Evolutionary conservation across 2,797 vertebrate species (phyloP).

Genomic region (Xerus rutilus): DNA sequence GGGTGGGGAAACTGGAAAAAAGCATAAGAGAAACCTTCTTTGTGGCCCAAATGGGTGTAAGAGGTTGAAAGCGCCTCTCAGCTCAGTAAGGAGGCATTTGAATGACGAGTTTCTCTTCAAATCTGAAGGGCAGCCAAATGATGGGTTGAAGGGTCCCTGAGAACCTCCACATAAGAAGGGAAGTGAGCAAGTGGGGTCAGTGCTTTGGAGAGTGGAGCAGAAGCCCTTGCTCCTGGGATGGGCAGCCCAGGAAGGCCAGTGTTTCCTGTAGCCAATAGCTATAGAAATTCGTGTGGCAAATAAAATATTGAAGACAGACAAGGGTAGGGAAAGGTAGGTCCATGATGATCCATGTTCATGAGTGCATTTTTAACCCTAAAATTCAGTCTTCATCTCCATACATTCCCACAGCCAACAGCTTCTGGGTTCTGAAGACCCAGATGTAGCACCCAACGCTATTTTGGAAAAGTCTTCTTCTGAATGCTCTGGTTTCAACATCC

Average conservation of each 20-base stretch:
- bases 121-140: conserved; percentile 19
- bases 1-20: neutral
- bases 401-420: neutral
- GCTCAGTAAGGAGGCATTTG: neutral
- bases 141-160: neutral
- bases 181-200: neutral
- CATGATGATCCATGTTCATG: neutral
- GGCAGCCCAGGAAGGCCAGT: accelerated
- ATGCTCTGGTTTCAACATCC: neutral
- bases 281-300: neutral
- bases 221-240: neutral
- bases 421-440: neutral
- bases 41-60: neutral
- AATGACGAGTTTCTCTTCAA: neutral
- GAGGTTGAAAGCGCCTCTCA: neutral
- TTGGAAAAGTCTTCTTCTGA: neutral
- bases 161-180: neutral
- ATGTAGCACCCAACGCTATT: neutral
- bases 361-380: neutral
- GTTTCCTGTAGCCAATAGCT: accelerated
- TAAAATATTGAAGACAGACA: neutral
- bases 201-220: neutral
- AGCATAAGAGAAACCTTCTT: neutral
- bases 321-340: neutral
- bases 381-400: neutral